Evolutionary conservation across 2,797 vertebrate species (phyloP), one percentile per base, ranked within the genome.

Genomic region (Babyrousa celebensis): DNA sequence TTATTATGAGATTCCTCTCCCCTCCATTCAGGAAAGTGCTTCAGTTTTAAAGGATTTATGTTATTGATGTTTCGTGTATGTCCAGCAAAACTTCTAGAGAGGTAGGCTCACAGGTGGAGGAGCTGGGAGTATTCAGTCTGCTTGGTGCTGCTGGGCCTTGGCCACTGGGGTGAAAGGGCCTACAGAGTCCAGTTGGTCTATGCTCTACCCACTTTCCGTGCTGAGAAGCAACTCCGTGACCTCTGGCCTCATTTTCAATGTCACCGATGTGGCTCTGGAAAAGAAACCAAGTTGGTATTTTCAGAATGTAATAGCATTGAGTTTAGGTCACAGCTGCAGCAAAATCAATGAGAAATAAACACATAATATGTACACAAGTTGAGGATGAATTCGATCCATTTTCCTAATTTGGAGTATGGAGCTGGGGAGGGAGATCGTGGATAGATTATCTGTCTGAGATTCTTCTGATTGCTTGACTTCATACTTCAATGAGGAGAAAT

Each of bases 251-350:
- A 62, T 96, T 94, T 96, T 87, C 85, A 83, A 48, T 62, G 60
- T 96, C 91, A 95, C 84, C 95, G 93, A 93, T 86, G 71, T 75
- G 40, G 23, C 67, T 80, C 23, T 77, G 67, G 84, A 79, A 80
- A 79, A 91, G 75, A 95, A 95, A 87, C 75, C 3, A 6, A 75
- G 82, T 83, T 58, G 72, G 23, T 87, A 48, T 52, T 71, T 79
- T 89, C 71, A 87, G 85, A 89, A 89, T 67, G 68, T 20, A 88
- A 79, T 65, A 92, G 54, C 14, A 29, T 6, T 62, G 88, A 86
- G 62, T 93, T 90, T 91, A 79, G 77, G 40, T 83, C 94, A 97
- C 92, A 95, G 89, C 89, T 96, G 92, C 84, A 84, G 56, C 18
- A 52, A 89, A 91, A 36, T 54, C 20, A 85, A 21, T 71, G 56